Evolutionary conservation across 2,888 invertebrate genomes (phyloP).

Genomic region (Gisinianus flammeolus): DNA sequence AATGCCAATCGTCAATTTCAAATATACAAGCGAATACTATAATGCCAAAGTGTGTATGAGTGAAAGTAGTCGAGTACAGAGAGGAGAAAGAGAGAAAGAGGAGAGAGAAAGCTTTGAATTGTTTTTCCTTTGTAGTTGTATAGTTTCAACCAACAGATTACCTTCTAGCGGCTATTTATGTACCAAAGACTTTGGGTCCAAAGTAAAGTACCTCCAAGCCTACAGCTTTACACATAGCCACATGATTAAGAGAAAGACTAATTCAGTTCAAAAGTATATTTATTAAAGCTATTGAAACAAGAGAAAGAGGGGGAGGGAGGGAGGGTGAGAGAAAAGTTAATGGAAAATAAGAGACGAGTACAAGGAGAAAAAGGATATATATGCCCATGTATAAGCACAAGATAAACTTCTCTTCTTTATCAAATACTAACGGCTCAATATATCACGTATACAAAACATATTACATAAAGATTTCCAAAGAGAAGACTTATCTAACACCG

Average conservation of each 20-base stretch:
- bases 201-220: background rate
- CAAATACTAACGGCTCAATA: no score
- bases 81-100: background rate
- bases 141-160: slow-evolving; percentile 4
- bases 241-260: slow-evolving; percentile 7
- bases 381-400: background rate
- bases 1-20: background rate
- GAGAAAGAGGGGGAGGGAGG: background rate
- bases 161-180: background rate
- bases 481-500: background rate
- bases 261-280: background rate
- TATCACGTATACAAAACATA: no score
- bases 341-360: slow-evolving; percentile 11
- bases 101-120: background rate
- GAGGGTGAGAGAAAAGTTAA: slow-evolving; percentile 14
- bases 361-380: background rate
- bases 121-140: slow-evolving; percentile 18
- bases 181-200: background rate
- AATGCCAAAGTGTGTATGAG: background rate
- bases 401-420: no score
- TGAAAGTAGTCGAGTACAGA: background rate
- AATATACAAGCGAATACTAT: background rate
- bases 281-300: slow-evolving; percentile 17
- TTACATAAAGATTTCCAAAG: background rate
- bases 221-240: background rate